These are phyloP conservation scores for Hypercompe scribonia DNA, from an alignment of 2,888 invertebrate species.

Conservation along the genomic window DNA sequence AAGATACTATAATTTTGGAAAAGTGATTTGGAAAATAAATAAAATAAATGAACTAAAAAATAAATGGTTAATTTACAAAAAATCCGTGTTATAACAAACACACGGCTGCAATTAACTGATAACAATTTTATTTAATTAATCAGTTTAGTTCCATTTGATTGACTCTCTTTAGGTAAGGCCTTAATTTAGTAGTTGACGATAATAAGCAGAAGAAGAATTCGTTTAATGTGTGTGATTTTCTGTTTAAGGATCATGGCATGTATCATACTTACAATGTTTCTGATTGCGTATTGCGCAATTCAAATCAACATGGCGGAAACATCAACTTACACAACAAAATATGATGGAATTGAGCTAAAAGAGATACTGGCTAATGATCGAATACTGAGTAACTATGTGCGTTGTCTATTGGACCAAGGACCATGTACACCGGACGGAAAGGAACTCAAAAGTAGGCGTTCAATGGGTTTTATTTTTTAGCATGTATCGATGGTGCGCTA, in stretches of 20 bases:
- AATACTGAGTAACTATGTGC: constrained; percentile 89
- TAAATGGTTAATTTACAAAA: too few relatives aligned
- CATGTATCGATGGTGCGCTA: neutral
- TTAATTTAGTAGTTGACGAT: too few relatives aligned
- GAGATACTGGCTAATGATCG: constrained; percentile 89
- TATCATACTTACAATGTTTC: constrained; percentile 29
- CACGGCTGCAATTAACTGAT: too few relatives aligned
- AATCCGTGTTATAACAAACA: too few relatives aligned
- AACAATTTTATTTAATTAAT: too few relatives aligned
- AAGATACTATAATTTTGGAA: too few relatives aligned
- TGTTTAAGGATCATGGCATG: constrained; percentile 46
- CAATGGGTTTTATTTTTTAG: neutral
- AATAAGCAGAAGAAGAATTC: too few relatives aligned
- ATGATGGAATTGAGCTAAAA: constrained; percentile 91
- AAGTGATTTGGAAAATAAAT: too few relatives aligned
- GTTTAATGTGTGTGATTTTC: neutral
- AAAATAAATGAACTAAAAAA: too few relatives aligned
- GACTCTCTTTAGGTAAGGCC: too few relatives aligned
- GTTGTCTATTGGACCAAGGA: constrained; percentile 89
- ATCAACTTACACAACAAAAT: constrained; percentile 88
- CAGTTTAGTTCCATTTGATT: too few relatives aligned
- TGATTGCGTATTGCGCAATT: constrained; percentile 45
- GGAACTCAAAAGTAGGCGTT: constrained; percentile 88
- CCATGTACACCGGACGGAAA: constrained; percentile 91
- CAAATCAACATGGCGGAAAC: constrained; percentile 43